Evolutionary conservation across 2,113 vertebrate genomes (phyloP).

Genomic region (Psammodynastes pulverulentus): DNA sequence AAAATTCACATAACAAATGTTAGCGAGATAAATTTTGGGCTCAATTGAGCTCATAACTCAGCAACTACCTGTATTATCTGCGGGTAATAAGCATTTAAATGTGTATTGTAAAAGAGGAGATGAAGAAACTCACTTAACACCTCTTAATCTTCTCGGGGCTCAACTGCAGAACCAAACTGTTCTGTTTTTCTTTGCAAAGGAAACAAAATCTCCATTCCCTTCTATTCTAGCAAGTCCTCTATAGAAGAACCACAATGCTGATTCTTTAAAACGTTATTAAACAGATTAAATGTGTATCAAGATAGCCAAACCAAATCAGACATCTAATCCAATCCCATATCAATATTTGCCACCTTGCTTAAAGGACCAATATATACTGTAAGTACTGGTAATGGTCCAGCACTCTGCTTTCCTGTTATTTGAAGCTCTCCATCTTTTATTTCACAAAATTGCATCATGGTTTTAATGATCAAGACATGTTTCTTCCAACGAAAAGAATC

Average conservation of each 20-base stretch:
- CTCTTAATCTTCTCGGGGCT: neutral
- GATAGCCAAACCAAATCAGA: neutral
- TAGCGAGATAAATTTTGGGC: too few relatives aligned
- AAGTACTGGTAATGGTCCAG: neutral
- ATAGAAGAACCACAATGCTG: neutral
- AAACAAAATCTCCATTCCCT: neutral
- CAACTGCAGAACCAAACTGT: neutral
- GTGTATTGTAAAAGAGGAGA: neutral
- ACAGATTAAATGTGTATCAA: neutral
- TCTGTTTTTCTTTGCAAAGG: neutral
- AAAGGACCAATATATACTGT: neutral
- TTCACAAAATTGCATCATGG: neutral
- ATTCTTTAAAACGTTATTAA: neutral
- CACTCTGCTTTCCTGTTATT: neutral
- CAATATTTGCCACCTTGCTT: neutral
- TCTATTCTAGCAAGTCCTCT: neutral
- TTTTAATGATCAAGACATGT: neutral
- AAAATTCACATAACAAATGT: too few relatives aligned
- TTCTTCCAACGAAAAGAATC: neutral
- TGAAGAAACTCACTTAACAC: neutral
- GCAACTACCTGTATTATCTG: neutral
- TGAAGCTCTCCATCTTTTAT: accelerated
- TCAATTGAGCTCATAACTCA: too few relatives aligned
- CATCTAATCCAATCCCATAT: neutral
- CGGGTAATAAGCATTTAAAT: neutral